phyloP scores from a whole-genome alignment of 2,888 invertebrate genomes.

The Drosophila monieri region DNA sequence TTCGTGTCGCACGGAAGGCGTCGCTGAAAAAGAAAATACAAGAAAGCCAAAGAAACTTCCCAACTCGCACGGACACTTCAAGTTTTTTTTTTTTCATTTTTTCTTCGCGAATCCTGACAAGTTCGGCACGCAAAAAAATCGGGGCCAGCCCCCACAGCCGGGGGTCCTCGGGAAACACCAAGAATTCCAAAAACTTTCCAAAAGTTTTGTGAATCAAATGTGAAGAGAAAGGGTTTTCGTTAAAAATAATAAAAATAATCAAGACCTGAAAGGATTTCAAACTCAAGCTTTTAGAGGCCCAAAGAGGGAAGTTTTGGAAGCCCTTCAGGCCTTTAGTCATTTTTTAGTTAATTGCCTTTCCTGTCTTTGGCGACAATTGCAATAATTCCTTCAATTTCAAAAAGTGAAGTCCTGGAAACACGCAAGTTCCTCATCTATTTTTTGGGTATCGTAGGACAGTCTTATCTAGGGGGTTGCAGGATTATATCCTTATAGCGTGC shows the following conservation, averaged over 20 bases:
- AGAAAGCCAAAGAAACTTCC: conserved; percentile 32
- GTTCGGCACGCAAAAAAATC: conserved; percentile 31
- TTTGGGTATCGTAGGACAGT: not conserved
- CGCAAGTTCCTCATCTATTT: conserved; percentile 20
- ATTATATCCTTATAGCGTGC: conserved; percentile 50
- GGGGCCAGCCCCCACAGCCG: not conserved
- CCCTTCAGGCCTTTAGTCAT: no score
- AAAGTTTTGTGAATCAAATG: no score
- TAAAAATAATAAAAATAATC: no score
- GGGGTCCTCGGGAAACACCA: not conserved
- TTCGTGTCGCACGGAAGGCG: conserved; percentile 67
- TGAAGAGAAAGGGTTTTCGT: no score
- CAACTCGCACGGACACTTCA: conserved; percentile 54
- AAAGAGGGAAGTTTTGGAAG: no score
- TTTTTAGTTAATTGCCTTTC: not conserved
- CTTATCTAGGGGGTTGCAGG: not conserved
- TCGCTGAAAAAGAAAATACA: conserved; percentile 33
- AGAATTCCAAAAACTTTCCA: not conserved
- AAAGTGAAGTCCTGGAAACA: conserved; percentile 5
- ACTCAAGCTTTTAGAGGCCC: no score
- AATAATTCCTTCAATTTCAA: conserved; percentile 8
- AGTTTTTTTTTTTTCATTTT: conserved; percentile 46
- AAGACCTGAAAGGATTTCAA: no score
- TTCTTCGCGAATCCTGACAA: conserved; percentile 22
- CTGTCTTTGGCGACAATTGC: conserved; percentile 2